phyloP scores from a whole-genome alignment of 2,797 vertebrate genomes.

The Lophius americanus region DNA sequence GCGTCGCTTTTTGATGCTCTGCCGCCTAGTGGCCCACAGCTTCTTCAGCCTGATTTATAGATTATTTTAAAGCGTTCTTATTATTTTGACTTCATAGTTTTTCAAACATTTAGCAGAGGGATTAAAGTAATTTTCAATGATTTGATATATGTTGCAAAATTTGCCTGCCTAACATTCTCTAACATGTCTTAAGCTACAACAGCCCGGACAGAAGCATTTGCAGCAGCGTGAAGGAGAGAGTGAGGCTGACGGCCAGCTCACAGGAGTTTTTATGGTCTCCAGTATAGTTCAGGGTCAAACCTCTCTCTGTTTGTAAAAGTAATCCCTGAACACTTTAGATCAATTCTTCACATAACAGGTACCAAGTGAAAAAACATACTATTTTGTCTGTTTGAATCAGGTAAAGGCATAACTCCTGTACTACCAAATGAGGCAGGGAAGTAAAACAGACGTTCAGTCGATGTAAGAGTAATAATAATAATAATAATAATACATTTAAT shows the following conservation, averaged over 20 bases:
- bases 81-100: slow-evolving; percentile 17
- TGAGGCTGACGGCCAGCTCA: slow-evolving; percentile 52
- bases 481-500: too few species aligned
- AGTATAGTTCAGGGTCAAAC: slow-evolving; percentile 56
- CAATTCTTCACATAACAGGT: slow-evolving; percentile 47
- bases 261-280: slow-evolving; percentile 48
- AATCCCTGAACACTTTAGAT: slow-evolving; percentile 49
- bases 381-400: slow-evolving; percentile 51
- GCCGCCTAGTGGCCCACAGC: slow-evolving; percentile 47
- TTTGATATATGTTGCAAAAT: neutral
- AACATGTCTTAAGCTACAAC: slow-evolving; percentile 6
- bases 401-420: slow-evolving; percentile 53
- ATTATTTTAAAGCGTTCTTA: slow-evolving; percentile 45
- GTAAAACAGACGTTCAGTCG: slow-evolving; percentile 16
- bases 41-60: slow-evolving; percentile 22
- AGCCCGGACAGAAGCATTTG: slow-evolving; percentile 34
- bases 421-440: slow-evolving; percentile 49
- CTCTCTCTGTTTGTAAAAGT: slow-evolving; percentile 46
- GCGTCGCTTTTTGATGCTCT: slow-evolving; percentile 17
- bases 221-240: slow-evolving; percentile 34
- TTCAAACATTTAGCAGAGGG: neutral
- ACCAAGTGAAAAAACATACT: slow-evolving; percentile 34
- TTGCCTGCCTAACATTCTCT: neutral
- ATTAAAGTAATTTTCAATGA: neutral
- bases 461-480: neutral